Base-by-base conservation (phyloP, 2,888 invertebrate species). In the Lycocerus yunnanus region DNA sequence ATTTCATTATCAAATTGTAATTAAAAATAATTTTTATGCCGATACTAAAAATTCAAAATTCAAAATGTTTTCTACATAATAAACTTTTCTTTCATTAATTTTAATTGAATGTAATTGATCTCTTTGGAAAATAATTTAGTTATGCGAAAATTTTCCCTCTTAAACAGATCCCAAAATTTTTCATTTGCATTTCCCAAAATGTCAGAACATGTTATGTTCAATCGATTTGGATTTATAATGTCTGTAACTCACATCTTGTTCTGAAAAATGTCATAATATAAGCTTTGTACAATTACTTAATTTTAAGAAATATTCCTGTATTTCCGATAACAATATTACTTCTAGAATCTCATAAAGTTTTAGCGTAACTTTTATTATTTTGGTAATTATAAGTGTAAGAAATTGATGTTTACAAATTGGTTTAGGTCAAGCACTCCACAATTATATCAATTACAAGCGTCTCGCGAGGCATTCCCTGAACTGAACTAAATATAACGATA, bases 341-440 rank as follows among this genome's bases (percentile, higher is more conserved):
- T n/a, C 6, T 43, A 1, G 10, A 43, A 43, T 6, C 5, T 43
- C 1, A 43, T 6, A 6, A 43, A 1, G 8, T n/a, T 43, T 0
- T n/a, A 43, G 5, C 0, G 6, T n/a, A 43, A n/a, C n/a, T 43
- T 43, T n/a, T n/a, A n/a, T n/a, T n/a, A 43, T 43, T n/a, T 43
- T 43, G 13, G 43, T 43, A 5, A 43, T 43, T 43, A n/a, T 18
- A 20, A 63, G 6, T 18, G 61, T 63, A 63, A 63, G 61, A 63
- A 63, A 63, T 16, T 63, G 61, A 63, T 63, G 61, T 63, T 63
- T 63, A 63, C 61, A 63, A 63, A 63, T 63, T 14, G 20, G 10
- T 63, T 63, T 63, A 63, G 61, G 61, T 63, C 61, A 63, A 63
- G 61, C 61, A 63, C 61, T 63, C 61, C 61, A 18, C 61, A 63